Evolutionary conservation across 2,797 vertebrate genomes (phyloP).

Genomic region (Carcharodon carcharias): DNA sequence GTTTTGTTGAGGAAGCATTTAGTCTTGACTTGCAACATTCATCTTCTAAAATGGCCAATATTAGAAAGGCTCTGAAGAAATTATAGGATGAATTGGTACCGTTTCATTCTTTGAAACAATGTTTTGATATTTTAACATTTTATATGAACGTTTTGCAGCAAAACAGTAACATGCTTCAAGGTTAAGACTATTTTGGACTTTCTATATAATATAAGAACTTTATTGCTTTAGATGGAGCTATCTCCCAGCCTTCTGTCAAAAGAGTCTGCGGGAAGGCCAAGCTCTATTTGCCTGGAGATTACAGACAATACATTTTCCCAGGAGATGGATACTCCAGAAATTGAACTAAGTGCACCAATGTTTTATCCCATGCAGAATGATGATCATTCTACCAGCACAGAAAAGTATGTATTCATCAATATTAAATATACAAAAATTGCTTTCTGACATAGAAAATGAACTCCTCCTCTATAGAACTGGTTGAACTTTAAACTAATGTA

Average conservation of each 20-base stretch:
- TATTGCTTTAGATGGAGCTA: constrained; percentile 16
- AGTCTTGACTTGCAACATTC: neutral
- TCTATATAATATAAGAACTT: neutral
- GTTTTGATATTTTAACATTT: neutral
- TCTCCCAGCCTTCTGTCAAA: neutral
- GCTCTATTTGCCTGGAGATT: neutral
- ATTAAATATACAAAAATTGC: neutral
- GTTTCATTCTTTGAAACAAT: neutral
- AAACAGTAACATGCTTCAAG: neutral
- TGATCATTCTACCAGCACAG: constrained; percentile 26
- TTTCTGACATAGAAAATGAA: neutral
- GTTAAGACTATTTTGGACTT: neutral
- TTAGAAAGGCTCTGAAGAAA: neutral
- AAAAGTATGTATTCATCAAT: neutral
- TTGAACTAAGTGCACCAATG: neutral
- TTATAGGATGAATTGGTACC: neutral
- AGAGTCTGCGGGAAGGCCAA: neutral
- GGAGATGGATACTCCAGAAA: neutral
- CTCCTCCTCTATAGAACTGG: neutral
- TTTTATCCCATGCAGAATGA: neutral
- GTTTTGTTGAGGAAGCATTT: no score
- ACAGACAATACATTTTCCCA: neutral
- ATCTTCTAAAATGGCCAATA: neutral
- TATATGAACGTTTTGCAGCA: neutral
- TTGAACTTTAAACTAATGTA: neutral